A percentile compares a stretch with the other conserved stretches of the same genome.
Conservation (phyloP, 2,113 vertebrate species). For the Uria aalge region DNA sequence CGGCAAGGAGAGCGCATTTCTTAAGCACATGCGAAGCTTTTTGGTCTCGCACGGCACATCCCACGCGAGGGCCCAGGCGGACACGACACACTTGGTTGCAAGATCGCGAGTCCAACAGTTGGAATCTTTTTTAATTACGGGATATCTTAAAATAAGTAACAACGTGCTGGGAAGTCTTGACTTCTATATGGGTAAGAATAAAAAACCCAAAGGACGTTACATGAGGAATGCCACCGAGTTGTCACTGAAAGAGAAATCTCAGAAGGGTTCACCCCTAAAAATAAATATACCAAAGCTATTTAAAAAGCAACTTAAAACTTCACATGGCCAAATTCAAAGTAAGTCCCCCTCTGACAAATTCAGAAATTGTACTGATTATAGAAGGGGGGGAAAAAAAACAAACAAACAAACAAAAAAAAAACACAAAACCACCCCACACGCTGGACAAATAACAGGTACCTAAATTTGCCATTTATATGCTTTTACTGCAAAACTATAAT, state of each 20-base stretch:
- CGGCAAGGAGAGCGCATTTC: accelerated
- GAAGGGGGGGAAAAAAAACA: neutral
- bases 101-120: accelerated
- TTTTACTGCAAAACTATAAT: neutral
- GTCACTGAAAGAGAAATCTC: neutral
- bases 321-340: neutral
- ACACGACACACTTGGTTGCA: neutral
- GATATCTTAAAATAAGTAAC: neutral
- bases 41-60: accelerated
- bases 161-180: neutral
- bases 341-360: neutral
- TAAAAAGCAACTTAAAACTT: neutral
- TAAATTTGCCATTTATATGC: neutral
- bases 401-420: neutral
- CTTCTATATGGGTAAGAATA: neutral
- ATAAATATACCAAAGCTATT: neutral
- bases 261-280: neutral
- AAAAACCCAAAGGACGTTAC: neutral
- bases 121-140: neutral
- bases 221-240: neutral
- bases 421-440: too few relatives aligned
- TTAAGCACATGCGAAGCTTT: neutral
- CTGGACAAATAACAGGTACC: neutral
- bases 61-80: neutral
- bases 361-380: neutral